A percentile compares a stretch with the other conserved stretches of the same genome.
Evolutionary conservation across 1,140 invertebrate genomes (phyloP).

Genomic region (Drosophila subpulchrella): DNA sequence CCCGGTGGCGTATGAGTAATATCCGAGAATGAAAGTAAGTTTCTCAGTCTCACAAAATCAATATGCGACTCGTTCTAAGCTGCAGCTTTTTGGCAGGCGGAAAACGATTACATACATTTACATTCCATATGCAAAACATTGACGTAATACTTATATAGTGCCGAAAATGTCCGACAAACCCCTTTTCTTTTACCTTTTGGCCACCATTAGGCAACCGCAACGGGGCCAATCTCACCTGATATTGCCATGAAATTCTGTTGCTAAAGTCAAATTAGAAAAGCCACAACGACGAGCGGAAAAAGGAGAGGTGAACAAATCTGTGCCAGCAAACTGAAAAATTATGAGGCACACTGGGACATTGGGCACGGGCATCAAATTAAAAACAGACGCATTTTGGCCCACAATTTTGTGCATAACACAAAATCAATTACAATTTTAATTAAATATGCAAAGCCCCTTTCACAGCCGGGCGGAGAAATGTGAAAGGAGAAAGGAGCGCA

Average conservation of each 20-base stretch:
- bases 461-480: conserved; percentile 15
- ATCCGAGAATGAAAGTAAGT: conserved; percentile 48
- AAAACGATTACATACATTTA: conserved; percentile 49
- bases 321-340: conserved; percentile 76
- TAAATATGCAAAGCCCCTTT: conserved; percentile 75
- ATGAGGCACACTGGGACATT: conserved; percentile 74
- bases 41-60: conserved; percentile 59
- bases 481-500: conserved; percentile 19
- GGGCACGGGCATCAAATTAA: conserved; percentile 62
- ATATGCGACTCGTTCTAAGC: conserved; percentile 43
- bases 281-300: conserved; percentile 1
- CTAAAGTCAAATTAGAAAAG: conserved; percentile 62
- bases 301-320: conserved; percentile 50
- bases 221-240: conserved; percentile 74
- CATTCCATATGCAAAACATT: conserved; percentile 69
- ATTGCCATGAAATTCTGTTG: conserved; percentile 66
- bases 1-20: conserved; percentile 64
- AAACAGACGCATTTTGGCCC: conserved; percentile 76
- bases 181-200: conserved; percentile 26
- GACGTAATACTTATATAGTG: conserved; percentile 52
- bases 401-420: conserved; percentile 76
- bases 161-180: background rate
- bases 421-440: conserved; percentile 82
- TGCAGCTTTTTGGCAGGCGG: conserved; percentile 15
- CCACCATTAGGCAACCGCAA: conserved; percentile 45